A percentile compares a stretch with the other conserved stretches of the same genome.
Evolutionary conservation across 2,888 invertebrate genomes (phyloP).

Genomic region (Physocephala rufipes): DNA sequence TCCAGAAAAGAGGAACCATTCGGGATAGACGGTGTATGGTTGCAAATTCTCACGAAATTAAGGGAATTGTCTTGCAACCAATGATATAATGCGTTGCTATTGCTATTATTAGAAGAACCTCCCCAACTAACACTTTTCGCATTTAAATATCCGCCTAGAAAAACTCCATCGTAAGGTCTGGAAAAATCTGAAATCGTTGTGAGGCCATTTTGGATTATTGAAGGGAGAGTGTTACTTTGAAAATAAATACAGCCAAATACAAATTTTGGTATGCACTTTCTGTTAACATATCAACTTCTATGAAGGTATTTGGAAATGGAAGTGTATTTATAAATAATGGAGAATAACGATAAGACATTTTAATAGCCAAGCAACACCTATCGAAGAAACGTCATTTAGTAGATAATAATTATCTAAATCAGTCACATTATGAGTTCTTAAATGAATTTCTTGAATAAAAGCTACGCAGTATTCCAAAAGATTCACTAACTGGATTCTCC

Average conservation of each 20-base stretch:
- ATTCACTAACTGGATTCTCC: neutral
- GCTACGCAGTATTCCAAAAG: neutral
- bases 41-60: neutral
- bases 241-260: neutral
- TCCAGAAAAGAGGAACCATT: conserved; percentile 24
- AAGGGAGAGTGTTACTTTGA: neutral
- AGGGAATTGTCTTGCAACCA: conserved; percentile 15
- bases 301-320: neutral
- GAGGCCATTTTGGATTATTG: no score
- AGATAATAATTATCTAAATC: neutral
- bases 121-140: neutral
- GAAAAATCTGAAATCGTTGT: no score
- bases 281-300: neutral
- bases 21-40: conserved; percentile 14
- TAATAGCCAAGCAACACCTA: neutral
- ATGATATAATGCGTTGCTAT: conserved; percentile 3
- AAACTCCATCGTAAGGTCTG: neutral
- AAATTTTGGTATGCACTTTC: neutral
- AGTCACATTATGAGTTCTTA: no score
- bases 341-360: neutral
- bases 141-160: conserved; percentile 5
- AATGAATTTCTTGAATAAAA: conserved; percentile 15
- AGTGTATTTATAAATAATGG: neutral
- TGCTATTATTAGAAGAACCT: conserved; percentile 1
- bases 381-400: no score